Percentiles rank a stretch among this genome's conserved stretches.
Evolutionary conservation across 2,113 vertebrate species (phyloP).

Genomic region (Actenoides lindsayi): DNA sequence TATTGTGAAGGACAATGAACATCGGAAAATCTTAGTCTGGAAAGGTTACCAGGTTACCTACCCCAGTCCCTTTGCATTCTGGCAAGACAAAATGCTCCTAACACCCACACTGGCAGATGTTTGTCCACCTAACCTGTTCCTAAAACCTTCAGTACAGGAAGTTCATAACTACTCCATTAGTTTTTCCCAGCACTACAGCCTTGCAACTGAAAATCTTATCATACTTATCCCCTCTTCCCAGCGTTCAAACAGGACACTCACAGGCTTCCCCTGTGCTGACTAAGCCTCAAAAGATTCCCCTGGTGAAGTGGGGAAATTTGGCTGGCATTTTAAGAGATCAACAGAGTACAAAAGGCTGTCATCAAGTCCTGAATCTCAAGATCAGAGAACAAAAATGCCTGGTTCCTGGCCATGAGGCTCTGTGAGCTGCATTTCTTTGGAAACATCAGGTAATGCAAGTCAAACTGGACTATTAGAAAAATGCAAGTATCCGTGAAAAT

Average conservation of each 20-base stretch:
- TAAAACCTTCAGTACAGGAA: not conserved
- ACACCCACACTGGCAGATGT: not conserved
- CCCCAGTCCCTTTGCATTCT: not conserved
- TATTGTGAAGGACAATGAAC: not conserved
- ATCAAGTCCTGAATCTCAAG: not conserved
- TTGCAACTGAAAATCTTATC: not conserved
- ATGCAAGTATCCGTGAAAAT: not conserved
- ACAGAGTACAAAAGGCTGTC: not conserved
- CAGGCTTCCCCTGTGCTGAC: not conserved
- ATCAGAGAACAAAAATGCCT: not conserved
- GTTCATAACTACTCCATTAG: not conserved
- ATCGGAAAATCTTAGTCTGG: not conserved
- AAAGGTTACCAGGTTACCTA: not conserved
- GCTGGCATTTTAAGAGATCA: not conserved
- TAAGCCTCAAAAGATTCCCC: not conserved
- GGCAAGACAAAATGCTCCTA: not conserved
- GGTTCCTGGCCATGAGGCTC: not conserved
- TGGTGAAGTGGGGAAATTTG: not conserved
- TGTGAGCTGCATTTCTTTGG: not conserved
- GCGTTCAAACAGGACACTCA: not conserved
- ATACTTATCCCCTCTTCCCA: not conserved
- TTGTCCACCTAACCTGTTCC: not conserved
- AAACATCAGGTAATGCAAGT: not conserved
- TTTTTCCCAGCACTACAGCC: not conserved
- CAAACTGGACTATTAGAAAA: not conserved